Evolutionary conservation across 2,113 vertebrate species (phyloP).

Genomic region (Rallus limicola): DNA sequence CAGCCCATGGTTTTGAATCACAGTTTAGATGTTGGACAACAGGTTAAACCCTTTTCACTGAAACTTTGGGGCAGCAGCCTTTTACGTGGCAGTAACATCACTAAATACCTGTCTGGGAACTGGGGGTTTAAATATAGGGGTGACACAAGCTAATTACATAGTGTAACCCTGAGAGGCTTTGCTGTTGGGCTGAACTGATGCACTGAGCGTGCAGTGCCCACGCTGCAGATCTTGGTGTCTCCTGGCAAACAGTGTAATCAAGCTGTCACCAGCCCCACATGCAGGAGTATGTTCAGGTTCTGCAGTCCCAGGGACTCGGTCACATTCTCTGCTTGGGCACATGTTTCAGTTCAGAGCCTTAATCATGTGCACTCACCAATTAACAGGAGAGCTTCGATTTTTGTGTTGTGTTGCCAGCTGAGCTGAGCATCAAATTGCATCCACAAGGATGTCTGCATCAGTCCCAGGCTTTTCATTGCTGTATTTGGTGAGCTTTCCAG

Average conservation of each 20-base stretch:
- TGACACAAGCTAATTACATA: neutral
- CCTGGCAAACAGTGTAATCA: neutral
- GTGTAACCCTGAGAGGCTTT: neutral
- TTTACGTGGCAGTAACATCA: neutral
- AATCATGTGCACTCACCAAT: neutral
- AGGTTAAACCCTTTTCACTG: neutral
- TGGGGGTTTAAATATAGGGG: neutral
- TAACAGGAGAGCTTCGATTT: neutral
- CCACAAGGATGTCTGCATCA: neutral
- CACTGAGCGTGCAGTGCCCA: neutral
- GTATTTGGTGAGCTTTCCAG: neutral
- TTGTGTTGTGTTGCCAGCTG: neutral
- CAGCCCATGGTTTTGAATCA: neutral
- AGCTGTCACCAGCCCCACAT: neutral
- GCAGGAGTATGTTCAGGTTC: neutral
- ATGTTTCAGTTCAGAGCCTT: neutral
- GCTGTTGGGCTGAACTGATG: neutral
- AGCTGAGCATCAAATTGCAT: neutral
- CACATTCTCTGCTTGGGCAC: neutral
- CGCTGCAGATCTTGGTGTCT: neutral
- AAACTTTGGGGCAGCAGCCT: neutral
- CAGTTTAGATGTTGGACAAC: neutral
- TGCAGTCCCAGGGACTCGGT: neutral
- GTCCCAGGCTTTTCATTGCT: neutral
- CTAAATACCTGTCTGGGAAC: neutral